Evolutionary conservation across 2,113 vertebrate species (phyloP), one percentile per base, ranked within the genome.

Genomic region (Daubentonia madagascariensis): DNA sequence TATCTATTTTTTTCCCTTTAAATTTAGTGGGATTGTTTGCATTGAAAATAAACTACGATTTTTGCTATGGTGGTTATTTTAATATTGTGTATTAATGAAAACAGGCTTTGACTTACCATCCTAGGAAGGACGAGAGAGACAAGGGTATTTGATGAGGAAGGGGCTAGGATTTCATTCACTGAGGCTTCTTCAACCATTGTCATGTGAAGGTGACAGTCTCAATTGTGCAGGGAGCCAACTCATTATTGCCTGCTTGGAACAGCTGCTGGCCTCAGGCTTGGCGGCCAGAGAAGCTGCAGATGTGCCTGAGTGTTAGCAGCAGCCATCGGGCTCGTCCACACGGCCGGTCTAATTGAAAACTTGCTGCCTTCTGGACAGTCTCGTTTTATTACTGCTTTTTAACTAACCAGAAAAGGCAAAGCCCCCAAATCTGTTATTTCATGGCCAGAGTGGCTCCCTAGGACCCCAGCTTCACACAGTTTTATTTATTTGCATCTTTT

Each of bases 201-300:
- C 23, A 16, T 86, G 85, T 75, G 75, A 97, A 97, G 59, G 93
- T 52, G 89, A 98, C 48, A 94, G 80, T 95, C 97, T 98, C 92
- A 78, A 11, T 93, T 93, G 91, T 48, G 40, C 30, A 61, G 54
- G 61, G 96, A 96, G 43, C 85, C 59, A 84, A 28, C 89, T 97
- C 84, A 22, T 97, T 79, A 85, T 23, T 48, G 61, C 48, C 89
- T 20, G 3, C n/a, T 50, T 32, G 76, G 85, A 95, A 89, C 61
- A 70, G 80, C 93, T 86, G 68, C 95, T 85, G 89, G 90, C 73
- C 35, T 0, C 30, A 3, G 61, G 43, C 80, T 91, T 92, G 91
- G 90, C 86, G 84, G 65, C 4, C 11, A 52, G 16, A 35, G 83
- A 54, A 67, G 37, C 79, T 88, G 65, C 97, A 98, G 97, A 89